Base-by-base conservation (phyloP, 2,888 invertebrate species). In the Griposia aprilina region DNA sequence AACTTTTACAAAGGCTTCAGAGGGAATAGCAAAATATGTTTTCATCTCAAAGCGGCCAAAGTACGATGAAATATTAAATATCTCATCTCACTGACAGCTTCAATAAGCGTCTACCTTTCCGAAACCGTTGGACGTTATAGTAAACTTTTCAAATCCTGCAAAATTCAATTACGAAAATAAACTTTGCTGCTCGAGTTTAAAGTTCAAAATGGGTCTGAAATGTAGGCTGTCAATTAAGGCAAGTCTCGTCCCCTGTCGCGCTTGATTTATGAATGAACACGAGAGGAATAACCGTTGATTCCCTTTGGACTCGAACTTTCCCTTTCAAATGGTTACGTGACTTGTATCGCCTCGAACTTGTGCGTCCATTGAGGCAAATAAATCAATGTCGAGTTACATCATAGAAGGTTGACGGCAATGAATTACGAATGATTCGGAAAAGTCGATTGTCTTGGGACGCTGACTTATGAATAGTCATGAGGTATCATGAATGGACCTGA, bases 241-340 rank as follows among this genome's bases (percentile, higher is more conserved):
- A 73, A 78, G 83, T 75, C 85, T 82, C 85, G 87, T 88, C 87
- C 83, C 85, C 80, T 85, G 83, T 87, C 81, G 83, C 84, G 36
- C 80, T 88, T 91, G 87, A 90, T 93, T 93, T 92, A 92, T 93
- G 92, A 93, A 93, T 91, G 90, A 90, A 89, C 88, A 89, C 84
- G 87, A 89, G 86, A 88, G 88, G 90, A 90, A 91, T 92, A 90
- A 86, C 83, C 87, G 80, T 83, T 80, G 78, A 82, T 85, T 92
- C 92, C 92, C 92, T 88, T 81, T 88, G 88, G 92, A 90, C 84
- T 72, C 69, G 60, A 81, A 91, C 92, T 93, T 93, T 93, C 93
- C 84, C 91, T 93, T 93, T 93, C 91, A 89, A 89, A 82, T 55
- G 70, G 60, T 80, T 86, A 91, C 92, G 92, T 92, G 90, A 88